A percentile compares a stretch with the other conserved stretches of the same genome.
These are phyloP conservation scores for Papilio demoleus DNA, from an alignment of 2,888 invertebrate genomes.

Conservation along the genomic window DNA sequence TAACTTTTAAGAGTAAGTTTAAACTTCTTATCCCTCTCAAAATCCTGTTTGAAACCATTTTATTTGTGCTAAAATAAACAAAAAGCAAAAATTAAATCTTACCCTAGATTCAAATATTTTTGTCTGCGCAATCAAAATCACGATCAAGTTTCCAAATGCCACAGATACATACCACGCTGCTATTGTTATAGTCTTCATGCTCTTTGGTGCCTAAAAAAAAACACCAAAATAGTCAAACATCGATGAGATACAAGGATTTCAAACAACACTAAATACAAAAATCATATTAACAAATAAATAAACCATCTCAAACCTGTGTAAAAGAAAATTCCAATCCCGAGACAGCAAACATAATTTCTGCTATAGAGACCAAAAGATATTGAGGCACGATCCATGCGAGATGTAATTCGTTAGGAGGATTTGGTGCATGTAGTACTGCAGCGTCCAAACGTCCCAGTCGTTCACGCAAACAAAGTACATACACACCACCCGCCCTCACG, in stretches of 20 bases:
- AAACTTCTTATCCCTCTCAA: no score
- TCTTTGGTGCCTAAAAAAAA: slow-evolving; percentile 86
- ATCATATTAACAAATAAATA: neutral
- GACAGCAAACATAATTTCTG: slow-evolving; percentile 92
- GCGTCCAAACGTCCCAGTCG: slow-evolving; percentile 79
- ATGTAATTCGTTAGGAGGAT: slow-evolving; percentile 86
- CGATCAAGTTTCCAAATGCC: slow-evolving; percentile 91
- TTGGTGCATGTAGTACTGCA: slow-evolving; percentile 83
- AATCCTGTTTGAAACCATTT: neutral
- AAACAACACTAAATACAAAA: no score
- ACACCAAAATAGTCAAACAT: neutral
- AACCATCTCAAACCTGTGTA: slow-evolving; percentile 83
- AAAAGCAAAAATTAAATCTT: slow-evolving; percentile 24
- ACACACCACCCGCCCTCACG: slow-evolving; percentile 79
- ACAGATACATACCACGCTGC: slow-evolving; percentile 93
- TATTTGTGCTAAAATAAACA: neutral
- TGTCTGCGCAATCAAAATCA: slow-evolving; percentile 88
- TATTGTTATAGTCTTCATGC: slow-evolving; percentile 93
- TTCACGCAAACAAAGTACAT: slow-evolving; percentile 82
- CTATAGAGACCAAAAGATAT: slow-evolving; percentile 90
- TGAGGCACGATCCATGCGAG: slow-evolving; percentile 91
- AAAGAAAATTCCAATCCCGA: slow-evolving; percentile 93
- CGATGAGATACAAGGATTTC: no score
- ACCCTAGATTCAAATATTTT: slow-evolving; percentile 87
- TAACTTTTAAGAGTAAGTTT: no score